Conservation (phyloP, 2,888 invertebrate species). For the Synergus gifuensis region DNA sequence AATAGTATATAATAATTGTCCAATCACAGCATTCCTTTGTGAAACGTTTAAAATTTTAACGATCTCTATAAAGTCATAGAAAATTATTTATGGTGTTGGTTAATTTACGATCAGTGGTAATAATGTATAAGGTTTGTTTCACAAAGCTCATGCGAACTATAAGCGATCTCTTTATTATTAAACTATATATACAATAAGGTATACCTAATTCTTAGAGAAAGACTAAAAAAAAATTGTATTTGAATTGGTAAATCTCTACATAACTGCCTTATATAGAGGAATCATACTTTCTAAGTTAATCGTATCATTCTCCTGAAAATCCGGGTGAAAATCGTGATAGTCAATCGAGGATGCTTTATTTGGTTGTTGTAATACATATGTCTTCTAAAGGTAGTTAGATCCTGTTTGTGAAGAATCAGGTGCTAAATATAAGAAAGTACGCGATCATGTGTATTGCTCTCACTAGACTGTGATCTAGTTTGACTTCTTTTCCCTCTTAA, state of each 20-base stretch:
- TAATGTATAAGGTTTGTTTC: neutral
- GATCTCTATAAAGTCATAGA: constrained; percentile 11
- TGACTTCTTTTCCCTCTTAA: constrained; percentile 7
- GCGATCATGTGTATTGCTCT: constrained; percentile 1
- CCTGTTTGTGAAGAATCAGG: constrained; percentile 8
- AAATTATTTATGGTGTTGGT: neutral
- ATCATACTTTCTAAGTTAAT: neutral
- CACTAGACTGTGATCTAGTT: constrained; percentile 8
- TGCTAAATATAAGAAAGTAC: constrained; percentile 32
- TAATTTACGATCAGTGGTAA: neutral
- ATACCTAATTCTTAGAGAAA: no score
- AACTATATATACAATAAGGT: no score
- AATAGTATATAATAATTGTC: neutral
- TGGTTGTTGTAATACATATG: neutral
- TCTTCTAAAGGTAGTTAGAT: constrained; percentile 18
- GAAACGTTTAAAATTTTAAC: neutral
- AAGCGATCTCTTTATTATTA: neutral
- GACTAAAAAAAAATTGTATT: neutral
- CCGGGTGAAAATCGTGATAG: neutral
- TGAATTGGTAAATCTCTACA: neutral
- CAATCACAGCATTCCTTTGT: neutral
- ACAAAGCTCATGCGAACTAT: neutral
- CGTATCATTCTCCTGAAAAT: neutral
- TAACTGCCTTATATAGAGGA: neutral
- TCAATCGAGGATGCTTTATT: neutral